These are phyloP conservation scores for Bubo bubo DNA, from an alignment of 2,113 vertebrate species.

Conservation along the genomic window DNA sequence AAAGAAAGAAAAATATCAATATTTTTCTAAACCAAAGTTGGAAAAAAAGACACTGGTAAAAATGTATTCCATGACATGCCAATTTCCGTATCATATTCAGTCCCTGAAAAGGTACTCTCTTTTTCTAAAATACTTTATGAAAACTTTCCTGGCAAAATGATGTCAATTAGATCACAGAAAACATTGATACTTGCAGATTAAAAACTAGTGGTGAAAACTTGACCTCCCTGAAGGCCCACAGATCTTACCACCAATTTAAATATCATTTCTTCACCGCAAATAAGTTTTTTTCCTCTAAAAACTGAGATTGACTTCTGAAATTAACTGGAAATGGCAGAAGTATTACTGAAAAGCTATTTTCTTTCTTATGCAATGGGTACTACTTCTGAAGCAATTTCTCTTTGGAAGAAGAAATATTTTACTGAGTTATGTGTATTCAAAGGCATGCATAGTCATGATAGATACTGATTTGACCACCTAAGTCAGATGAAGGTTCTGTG, in stretches of 20 bases:
- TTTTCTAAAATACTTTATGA: not conserved
- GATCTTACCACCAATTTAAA: not conserved
- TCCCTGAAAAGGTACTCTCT: not conserved
- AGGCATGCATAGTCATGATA: not conserved
- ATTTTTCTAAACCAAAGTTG: not conserved
- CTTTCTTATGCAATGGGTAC: not conserved
- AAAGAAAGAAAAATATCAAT: not conserved
- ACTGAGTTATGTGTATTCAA: not conserved
- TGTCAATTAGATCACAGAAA: not conserved
- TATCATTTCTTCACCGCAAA: not conserved
- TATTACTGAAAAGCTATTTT: not conserved
- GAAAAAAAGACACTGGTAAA: not conserved
- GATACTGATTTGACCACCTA: not conserved
- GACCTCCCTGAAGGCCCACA: not conserved
- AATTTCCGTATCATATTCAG: not conserved
- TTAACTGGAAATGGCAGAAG: not conserved
- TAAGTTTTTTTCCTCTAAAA: not conserved
- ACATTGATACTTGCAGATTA: not conserved
- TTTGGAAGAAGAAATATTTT: not conserved
- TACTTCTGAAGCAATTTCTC: not conserved
- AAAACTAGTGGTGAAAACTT: not conserved
- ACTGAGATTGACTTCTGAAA: not conserved
- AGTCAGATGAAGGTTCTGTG: not conserved
- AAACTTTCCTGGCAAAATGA: slow-evolving; percentile 16
- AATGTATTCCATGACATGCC: not conserved